Percentiles rank a stretch among this genome's conserved stretches.
phyloP scores from a whole-genome alignment of 2,797 vertebrate species.

The Caiman crocodilus region DNA sequence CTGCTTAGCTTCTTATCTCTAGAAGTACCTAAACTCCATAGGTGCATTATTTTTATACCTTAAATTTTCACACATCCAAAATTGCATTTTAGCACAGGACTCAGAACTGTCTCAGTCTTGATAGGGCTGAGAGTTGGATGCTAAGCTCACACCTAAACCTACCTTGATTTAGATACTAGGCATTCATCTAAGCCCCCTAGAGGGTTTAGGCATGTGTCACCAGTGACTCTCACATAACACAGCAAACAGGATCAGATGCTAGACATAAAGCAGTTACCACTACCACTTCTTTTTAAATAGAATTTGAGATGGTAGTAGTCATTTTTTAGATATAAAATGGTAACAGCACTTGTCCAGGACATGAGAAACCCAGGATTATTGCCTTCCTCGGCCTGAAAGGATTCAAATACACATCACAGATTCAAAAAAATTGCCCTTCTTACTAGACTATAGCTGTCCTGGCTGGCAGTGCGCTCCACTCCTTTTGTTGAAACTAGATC shows the following conservation, averaged over 20 bases:
- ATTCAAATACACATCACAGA: not conserved
- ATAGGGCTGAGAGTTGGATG: not conserved
- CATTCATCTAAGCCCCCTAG: too few species aligned
- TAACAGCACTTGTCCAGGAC: too few species aligned
- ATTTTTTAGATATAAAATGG: too few species aligned
- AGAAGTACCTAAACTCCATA: not conserved
- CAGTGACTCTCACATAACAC: too few species aligned
- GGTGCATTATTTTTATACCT: not conserved
- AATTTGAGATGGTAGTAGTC: too few species aligned
- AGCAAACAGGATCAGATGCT: too few species aligned
- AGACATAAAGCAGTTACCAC: too few species aligned
- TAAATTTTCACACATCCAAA: not conserved
- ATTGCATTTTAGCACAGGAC: not conserved
- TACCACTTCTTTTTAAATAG: too few species aligned
- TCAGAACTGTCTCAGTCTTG: not conserved
- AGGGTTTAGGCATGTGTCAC: too few species aligned
- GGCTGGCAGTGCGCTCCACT: accelerated
- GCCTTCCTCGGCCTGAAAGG: not conserved
- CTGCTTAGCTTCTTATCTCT: not conserved
- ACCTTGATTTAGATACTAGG: too few species aligned
- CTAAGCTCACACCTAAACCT: too few species aligned
- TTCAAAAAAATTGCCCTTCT: not conserved
- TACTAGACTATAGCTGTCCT: not conserved
- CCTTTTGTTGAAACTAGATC: not conserved
- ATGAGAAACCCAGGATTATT: not conserved